Conservation (phyloP, 2,888 invertebrate species). For the Agapostemon virescens region DNA sequence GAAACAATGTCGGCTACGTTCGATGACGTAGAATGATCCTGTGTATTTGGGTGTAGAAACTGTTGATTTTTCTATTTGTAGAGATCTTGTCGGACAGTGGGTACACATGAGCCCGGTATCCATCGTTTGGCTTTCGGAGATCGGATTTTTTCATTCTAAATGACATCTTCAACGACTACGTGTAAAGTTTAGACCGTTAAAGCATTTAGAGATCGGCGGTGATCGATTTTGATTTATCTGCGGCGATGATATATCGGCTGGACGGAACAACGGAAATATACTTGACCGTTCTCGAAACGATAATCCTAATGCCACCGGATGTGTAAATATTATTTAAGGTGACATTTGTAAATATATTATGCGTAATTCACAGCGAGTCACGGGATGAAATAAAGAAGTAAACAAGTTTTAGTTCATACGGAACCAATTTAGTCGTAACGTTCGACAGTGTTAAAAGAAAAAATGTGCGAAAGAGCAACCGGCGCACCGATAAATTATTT, state of each 20-base stretch:
- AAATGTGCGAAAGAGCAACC: slow-evolving; percentile 11
- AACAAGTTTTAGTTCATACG: slow-evolving; percentile 50
- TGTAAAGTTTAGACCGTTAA: not conserved
- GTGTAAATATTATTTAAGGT: slow-evolving; percentile 47
- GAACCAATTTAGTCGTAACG: slow-evolving; percentile 60
- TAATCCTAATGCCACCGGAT: slow-evolving; percentile 8
- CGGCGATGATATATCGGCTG: not conserved
- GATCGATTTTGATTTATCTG: not conserved
- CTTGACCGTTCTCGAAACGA: slow-evolving; percentile 19
- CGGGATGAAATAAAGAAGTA: slow-evolving; percentile 27
- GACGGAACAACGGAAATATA: not conserved
- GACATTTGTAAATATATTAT: slow-evolving; percentile 54
- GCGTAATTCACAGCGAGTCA: slow-evolving; percentile 22
- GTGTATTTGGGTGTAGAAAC: not conserved
- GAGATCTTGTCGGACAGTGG: slow-evolving; percentile 25
- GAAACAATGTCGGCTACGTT: not conserved
- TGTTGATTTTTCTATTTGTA: slow-evolving; percentile 18
- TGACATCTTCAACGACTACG: not conserved
- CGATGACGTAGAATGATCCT: slow-evolving; percentile 3
- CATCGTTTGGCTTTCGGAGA: slow-evolving; percentile 13
- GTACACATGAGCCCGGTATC: slow-evolving; percentile 51
- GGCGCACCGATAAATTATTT: slow-evolving; percentile 25
- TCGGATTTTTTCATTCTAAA: not conserved
- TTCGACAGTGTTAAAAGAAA: slow-evolving; percentile 20
- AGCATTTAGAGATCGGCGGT: not conserved